Conservation (phyloP, 1,140 invertebrate genomes). For the Acromyrmex echinatior region DNA sequence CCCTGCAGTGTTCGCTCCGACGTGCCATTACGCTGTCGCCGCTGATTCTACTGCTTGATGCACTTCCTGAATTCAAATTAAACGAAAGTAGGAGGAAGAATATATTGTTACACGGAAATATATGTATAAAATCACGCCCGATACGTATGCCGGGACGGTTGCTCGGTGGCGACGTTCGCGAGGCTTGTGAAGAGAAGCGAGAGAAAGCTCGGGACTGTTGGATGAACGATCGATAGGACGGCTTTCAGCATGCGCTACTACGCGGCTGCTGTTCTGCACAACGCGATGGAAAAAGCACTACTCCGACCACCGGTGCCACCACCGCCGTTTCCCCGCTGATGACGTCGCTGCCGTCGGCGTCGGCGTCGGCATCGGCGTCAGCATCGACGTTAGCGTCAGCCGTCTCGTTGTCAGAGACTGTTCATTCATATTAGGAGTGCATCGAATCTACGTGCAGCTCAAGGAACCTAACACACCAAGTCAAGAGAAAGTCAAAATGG, state of each 20-base stretch:
- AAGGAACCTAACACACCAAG: too few relatives aligned
- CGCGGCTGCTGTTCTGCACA: conserved; percentile 25
- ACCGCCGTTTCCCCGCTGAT: conserved; percentile 7
- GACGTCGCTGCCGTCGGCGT: conserved; percentile 42
- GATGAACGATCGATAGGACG: conserved; percentile 71
- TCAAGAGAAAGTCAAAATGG: too few relatives aligned
- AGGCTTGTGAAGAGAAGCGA: conserved; percentile 69
- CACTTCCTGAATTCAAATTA: neutral
- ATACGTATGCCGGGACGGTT: conserved; percentile 49
- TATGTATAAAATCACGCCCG: conserved; percentile 13
- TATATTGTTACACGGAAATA: conserved; percentile 3
- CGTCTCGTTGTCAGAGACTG: neutral
- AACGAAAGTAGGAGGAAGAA: neutral
- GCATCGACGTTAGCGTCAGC: neutral
- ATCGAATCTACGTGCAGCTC: neutral
- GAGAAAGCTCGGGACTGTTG: conserved; percentile 61
- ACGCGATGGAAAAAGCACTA: conserved; percentile 12
- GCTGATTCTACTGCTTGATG: neutral
- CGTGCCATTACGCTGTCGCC: conserved; percentile 62
- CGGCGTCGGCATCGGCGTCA: conserved; percentile 1
- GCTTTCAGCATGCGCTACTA: conserved; percentile 76
- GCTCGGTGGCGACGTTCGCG: conserved; percentile 68
- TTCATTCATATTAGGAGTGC: conserved; percentile 60
- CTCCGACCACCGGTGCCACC: conserved; percentile 28
- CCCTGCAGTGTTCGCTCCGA: conserved; percentile 54